Conservation (phyloP, 2,113 vertebrate species). For the Nerophis ophidion region DNA sequence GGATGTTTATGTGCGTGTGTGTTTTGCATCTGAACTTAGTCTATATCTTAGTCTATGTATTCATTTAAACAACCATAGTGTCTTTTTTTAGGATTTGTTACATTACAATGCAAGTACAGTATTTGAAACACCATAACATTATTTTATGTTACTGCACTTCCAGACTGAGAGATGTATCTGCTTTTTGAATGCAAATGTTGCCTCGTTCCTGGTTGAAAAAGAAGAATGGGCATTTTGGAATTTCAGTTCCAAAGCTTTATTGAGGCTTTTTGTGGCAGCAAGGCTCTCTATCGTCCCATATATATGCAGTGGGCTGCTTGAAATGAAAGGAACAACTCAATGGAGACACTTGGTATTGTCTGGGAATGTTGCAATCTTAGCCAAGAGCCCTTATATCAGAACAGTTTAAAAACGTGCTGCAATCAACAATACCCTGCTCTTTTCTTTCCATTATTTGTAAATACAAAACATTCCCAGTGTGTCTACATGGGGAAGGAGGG, state of each 20-base stretch:
- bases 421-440: conserved; percentile 7
- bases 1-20: conserved; percentile 12
- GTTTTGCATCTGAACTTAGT: conserved; percentile 1
- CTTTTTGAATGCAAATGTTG: not conserved
- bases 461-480: conserved; percentile 2
- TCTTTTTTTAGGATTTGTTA: not conserved
- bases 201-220: not conserved
- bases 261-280: not conserved
- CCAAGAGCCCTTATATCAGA: conserved; percentile 9
- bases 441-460: conserved; percentile 10
- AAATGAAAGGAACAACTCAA: conserved; percentile 2
- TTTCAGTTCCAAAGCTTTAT: not conserved
- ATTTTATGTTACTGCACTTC: not conserved
- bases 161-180: not conserved
- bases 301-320: conserved; percentile 1
- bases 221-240: not conserved
- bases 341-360: conserved; percentile 21
- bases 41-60: not conserved
- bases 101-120: no score
- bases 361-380: conserved; percentile 8
- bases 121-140: not conserved
- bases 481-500: not conserved
- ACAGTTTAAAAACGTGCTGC: conserved; percentile 10
- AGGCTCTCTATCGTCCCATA: not conserved
- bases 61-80: not conserved